Base-by-base conservation (phyloP, 2,113 vertebrate genomes). In the Catharus minimus region DNA sequence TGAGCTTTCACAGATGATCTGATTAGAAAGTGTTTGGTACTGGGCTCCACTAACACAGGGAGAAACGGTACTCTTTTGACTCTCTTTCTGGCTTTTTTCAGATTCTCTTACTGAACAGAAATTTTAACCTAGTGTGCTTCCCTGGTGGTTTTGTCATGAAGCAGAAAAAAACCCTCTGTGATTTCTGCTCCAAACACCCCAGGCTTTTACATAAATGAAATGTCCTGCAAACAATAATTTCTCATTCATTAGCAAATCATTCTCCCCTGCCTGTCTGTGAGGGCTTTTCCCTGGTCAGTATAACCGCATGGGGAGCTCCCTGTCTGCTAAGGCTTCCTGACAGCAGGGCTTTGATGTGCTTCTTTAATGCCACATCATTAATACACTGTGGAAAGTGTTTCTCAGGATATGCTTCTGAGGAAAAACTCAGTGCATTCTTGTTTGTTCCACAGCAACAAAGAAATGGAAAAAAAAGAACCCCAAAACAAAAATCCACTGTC, bases 371-470 rank as follows among this genome's bases (percentile, higher is more conserved):
- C 52, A 24, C 44, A 7, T 39, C 3, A 24, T 56, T 44, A 71
- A 78, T 23, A 43, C 19, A 5, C 12, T 9, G 9, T 4, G 12
- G 30, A 44, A 82, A 73, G 47, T 9, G 12, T 27, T 87, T 62
- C 62, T 79, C 46, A 81, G 83, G 75, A 73, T 28, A 28, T 7
- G 3, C 3, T 88, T 77, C 26, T 28, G 36, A 53, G 20, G 24
- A 60, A 18, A 65, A 86, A 49, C 18, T 65, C 38, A 2, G 4
- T 6, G 4, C 2, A 3, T 28, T 62, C n/a, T 38, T 73, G 3
- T 62, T 87, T 94, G 36, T 56, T 89, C 27, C 68, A 80, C 36
- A 88, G 50, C 21, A 87, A 74, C 6, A 69, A 68, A 79, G 33
- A 82, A 76, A 69, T 20, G 2, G 2, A 7, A 22, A 47, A 46